These are phyloP conservation scores for Zophobas morio DNA, from an alignment of 1,140 invertebrate species.

Conservation along the genomic window DNA sequence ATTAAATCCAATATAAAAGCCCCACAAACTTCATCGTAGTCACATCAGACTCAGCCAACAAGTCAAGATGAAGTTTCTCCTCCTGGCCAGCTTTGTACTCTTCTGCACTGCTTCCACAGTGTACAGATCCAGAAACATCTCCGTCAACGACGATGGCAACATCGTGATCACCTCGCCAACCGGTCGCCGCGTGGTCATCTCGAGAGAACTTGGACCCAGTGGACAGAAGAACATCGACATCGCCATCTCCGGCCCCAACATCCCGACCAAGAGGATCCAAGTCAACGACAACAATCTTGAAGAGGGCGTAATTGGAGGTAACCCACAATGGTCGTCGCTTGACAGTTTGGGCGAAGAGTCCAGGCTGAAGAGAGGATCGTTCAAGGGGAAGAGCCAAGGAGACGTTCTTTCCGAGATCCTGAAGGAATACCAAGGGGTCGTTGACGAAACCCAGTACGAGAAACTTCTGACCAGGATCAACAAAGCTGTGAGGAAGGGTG, in stretches of 20 bases:
- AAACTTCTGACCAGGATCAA: constrained; percentile 23
- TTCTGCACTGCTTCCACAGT: constrained; percentile 45
- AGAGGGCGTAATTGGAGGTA: not conserved
- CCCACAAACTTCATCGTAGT: not conserved
- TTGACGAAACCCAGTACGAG: constrained; percentile 19
- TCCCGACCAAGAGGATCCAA: constrained; percentile 39
- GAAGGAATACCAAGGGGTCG: constrained; percentile 37
- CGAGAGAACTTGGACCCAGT: constrained; percentile 9
- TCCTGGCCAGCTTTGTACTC: constrained; percentile 39
- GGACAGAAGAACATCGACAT: constrained; percentile 47
- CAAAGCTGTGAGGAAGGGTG: constrained; percentile 25
- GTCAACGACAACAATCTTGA: constrained; percentile 37
- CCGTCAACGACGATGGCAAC: constrained; percentile 47
- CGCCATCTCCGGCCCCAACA: constrained; percentile 43
- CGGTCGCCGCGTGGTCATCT: constrained; percentile 41
- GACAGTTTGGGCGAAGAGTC: constrained; percentile 12
- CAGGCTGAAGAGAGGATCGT: constrained; percentile 18
- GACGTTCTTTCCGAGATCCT: constrained; percentile 24
- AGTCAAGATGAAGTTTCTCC: constrained; percentile 49
- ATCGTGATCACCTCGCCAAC: constrained; percentile 18
- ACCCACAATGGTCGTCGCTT: not conserved
- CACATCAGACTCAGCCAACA: constrained; percentile 9
- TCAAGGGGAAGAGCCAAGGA: constrained; percentile 20
- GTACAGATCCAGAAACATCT: constrained; percentile 31
- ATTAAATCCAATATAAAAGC: constrained; percentile 31